Percentiles rank a stretch among this genome's conserved stretches.
Evolutionary conservation across 2,113 vertebrate species (phyloP).

Genomic region (Hucho hucho): DNA sequence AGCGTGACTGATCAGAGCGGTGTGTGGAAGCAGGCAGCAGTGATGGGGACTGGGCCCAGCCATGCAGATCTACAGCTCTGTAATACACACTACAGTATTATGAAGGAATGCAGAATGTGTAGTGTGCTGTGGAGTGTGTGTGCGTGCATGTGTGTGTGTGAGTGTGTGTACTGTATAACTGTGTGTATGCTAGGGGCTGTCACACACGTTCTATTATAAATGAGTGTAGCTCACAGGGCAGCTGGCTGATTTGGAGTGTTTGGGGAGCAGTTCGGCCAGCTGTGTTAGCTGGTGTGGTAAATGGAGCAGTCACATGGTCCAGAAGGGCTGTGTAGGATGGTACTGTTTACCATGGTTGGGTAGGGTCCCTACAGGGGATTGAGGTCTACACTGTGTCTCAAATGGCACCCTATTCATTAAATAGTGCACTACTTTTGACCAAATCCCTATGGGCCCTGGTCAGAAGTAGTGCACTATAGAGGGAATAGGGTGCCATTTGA

Average conservation of each 20-base stretch:
- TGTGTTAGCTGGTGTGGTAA: constrained; percentile 59
- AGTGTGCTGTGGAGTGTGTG: constrained; percentile 43
- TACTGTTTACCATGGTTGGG: no score
- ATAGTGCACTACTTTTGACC: no score
- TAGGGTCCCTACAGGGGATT: no score
- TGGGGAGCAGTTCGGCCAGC: constrained; percentile 43
- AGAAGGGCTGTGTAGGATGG: neutral
- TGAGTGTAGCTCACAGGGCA: constrained; percentile 51
- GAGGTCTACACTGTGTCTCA: no score
- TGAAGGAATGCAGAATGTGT: constrained; percentile 46
- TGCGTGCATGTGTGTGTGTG: neutral
- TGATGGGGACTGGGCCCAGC: constrained; percentile 17
- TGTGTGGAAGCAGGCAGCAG: constrained; percentile 39
- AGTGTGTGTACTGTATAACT: neutral
- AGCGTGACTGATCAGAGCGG: constrained; percentile 54
- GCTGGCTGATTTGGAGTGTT: constrained; percentile 63
- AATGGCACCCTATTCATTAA: no score
- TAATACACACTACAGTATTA: neutral
- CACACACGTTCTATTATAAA: constrained; percentile 56
- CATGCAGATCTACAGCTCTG: neutral
- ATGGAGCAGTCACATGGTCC: constrained; percentile 22
- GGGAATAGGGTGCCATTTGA: neutral
- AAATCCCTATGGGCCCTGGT: constrained; percentile 10
- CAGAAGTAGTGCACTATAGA: neutral
- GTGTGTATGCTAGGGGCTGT: constrained; percentile 21